These are phyloP conservation scores for Pandemis cinnamomeana DNA, from an alignment of 2,888 invertebrate species.

Conservation along the genomic window DNA sequence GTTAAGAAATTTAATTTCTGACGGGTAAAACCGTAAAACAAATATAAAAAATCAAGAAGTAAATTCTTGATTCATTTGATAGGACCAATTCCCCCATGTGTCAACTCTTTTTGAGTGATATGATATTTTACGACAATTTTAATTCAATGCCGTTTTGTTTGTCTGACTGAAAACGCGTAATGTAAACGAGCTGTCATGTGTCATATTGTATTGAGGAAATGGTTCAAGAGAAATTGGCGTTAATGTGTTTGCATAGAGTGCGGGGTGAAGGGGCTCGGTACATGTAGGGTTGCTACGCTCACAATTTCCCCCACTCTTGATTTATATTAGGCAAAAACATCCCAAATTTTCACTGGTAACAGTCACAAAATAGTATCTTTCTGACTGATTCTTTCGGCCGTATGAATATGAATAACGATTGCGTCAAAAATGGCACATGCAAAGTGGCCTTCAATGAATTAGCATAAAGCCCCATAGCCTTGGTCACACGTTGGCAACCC, in stretches of 20 bases:
- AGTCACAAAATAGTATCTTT: background rate
- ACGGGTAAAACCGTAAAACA: too few relatives aligned
- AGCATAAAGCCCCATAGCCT: constrained; percentile 21
- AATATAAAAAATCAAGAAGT: too few relatives aligned
- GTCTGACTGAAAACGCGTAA: constrained; percentile 40
- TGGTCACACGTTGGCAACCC: constrained; percentile 34
- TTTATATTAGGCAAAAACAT: background rate
- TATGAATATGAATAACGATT: background rate
- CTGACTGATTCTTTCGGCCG: background rate
- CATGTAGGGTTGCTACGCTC: constrained; percentile 25
- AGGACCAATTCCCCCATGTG: too few relatives aligned
- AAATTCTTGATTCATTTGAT: too few relatives aligned
- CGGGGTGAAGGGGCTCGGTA: constrained; percentile 23
- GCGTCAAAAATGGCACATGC: background rate
- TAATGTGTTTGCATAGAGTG: constrained; percentile 45
- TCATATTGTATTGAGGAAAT: constrained; percentile 44
- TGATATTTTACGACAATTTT: constrained; percentile 22
- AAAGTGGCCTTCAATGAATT: constrained; percentile 27
- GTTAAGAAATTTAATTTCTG: too few relatives aligned
- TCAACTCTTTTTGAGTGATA: background rate
- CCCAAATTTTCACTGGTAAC: background rate
- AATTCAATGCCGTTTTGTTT: constrained; percentile 35
- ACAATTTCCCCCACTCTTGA: background rate
- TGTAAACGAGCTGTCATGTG: constrained; percentile 39
- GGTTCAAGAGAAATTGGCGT: constrained; percentile 44